Evolutionary conservation across 2,797 vertebrate species (phyloP).

Genomic region (Kryptopterus vitreolus): DNA sequence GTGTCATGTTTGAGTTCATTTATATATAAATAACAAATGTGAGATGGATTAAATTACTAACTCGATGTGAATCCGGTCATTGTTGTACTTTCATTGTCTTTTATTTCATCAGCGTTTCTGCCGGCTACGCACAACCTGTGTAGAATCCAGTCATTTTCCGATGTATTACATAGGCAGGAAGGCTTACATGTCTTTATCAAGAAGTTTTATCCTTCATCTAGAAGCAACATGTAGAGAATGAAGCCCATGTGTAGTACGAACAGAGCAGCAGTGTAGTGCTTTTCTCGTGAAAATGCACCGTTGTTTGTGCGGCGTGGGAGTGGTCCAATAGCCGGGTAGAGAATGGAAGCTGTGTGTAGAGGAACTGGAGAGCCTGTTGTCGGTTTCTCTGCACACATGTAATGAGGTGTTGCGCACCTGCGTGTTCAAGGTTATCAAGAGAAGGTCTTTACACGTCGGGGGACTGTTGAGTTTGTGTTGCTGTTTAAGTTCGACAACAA

Average conservation of each 20-base stretch:
- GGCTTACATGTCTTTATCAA: slow-evolving; percentile 31
- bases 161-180: slow-evolving; percentile 18
- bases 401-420: slow-evolving; percentile 57
- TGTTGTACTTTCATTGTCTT: slow-evolving; percentile 8
- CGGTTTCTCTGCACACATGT: slow-evolving; percentile 40
- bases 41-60: slow-evolving; percentile 48
- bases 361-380: slow-evolving; percentile 24
- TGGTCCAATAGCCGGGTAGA: slow-evolving; percentile 27
- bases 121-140: slow-evolving; percentile 18
- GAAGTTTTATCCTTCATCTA: slow-evolving; percentile 49
- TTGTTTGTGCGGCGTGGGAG: slow-evolving; percentile 39
- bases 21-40: slow-evolving; percentile 33
- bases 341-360: slow-evolving; percentile 56
- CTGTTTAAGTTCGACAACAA: slow-evolving; percentile 62
- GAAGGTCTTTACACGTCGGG: slow-evolving; percentile 47
- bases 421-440: slow-evolving; percentile 47
- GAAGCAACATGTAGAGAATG: slow-evolving; percentile 48
- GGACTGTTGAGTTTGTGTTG: slow-evolving; percentile 55
- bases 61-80: background rate
- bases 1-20: slow-evolving; percentile 28
- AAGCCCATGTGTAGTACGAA: slow-evolving; percentile 45
- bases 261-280: slow-evolving; percentile 47
- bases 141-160: slow-evolving; percentile 27
- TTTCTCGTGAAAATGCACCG: slow-evolving; percentile 11
- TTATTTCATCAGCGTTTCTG: slow-evolving; percentile 20